Conservation (phyloP, 2,888 invertebrate species). For the Steromphala cineraria region DNA sequence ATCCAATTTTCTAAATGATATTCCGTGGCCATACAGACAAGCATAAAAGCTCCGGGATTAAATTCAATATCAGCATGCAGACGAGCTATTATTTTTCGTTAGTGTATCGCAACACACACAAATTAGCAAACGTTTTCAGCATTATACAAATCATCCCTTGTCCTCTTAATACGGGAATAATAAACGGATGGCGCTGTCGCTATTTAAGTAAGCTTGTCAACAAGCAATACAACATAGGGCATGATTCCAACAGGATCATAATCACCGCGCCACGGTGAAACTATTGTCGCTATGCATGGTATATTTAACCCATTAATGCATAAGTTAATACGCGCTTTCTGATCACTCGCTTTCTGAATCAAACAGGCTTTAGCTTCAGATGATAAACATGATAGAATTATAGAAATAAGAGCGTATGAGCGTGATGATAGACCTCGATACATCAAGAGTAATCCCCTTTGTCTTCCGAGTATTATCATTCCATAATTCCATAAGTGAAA, state of each 20-base stretch:
- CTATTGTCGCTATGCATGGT: not conserved
- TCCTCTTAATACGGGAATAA: not conserved
- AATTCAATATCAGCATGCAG: not conserved
- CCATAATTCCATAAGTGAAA: no score
- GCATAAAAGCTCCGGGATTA: not conserved
- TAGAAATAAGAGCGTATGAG: not conserved
- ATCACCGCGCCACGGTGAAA: not conserved
- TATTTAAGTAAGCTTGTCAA: not conserved
- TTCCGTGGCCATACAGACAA: not conserved
- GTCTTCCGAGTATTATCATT: no score
- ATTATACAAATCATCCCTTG: not conserved
- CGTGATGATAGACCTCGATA: not conserved
- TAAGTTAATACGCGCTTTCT: not conserved
- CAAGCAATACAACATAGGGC: not conserved
- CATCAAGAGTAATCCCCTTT: no score
- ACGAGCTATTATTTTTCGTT: not conserved
- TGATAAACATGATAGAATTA: not conserved
- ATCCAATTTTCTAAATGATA: slow-evolving; percentile 10
- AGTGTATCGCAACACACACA: not conserved
- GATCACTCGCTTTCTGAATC: not conserved
- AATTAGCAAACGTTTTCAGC: not conserved
- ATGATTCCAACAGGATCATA: not conserved
- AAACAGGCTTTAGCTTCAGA: not conserved
- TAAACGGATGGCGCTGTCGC: not conserved
- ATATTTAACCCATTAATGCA: slow-evolving; percentile 2